Evolutionary conservation across 1,140 invertebrate genomes (phyloP), one percentile per base, ranked within the genome.

Genomic region (Eurosta solidaginis): DNA sequence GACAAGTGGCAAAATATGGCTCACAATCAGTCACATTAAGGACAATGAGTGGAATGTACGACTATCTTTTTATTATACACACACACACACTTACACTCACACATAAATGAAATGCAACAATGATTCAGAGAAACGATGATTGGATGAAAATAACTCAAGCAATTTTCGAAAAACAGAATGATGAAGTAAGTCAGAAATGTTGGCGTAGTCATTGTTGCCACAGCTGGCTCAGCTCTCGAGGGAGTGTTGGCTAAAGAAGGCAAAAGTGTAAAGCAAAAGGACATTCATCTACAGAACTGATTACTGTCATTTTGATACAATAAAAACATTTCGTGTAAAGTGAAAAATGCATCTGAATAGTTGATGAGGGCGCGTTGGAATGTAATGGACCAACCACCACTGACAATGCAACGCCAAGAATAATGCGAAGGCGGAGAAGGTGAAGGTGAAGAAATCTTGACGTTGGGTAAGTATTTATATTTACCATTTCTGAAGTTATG

Each of bases 1-100:
- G 76, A 77, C 76, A 77, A 77, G 76, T 77, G 40, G 52, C 52
- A 45, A 77, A 59, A 63, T 77, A 77, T 77, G 52, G 73, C 44
- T 47, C 44, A 45, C 22, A 74, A 74, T 74, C 73, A 74, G 73
- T 74, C 73, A 74, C 40, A 74, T 45, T 74, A 74, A 74, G 73
- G 42, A 74, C 73, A 47, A 74, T 74, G 73, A 47, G 7, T 45
- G 44, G 44, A 74, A 47, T 4, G 17, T 22, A 22, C 42, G 44
- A 45, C n/a, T n/a, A n/a, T n/a, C n/a, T n/a, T n/a, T n/a, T n/a
- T n/a, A n/a, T n/a, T n/a, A n/a, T n/a, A n/a, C n/a, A n/a, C n/a
- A n/a, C n/a, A n/a, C n/a, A n/a, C n/a, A n/a, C n/a, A n/a, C n/a
- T n/a, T n/a, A 45, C 7, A 45, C 44, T 45, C 44, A 17, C 7